These are phyloP conservation scores for Peromyscus polionotus DNA, from an alignment of 2,113 vertebrate genomes.

Conservation along the genomic window DNA sequence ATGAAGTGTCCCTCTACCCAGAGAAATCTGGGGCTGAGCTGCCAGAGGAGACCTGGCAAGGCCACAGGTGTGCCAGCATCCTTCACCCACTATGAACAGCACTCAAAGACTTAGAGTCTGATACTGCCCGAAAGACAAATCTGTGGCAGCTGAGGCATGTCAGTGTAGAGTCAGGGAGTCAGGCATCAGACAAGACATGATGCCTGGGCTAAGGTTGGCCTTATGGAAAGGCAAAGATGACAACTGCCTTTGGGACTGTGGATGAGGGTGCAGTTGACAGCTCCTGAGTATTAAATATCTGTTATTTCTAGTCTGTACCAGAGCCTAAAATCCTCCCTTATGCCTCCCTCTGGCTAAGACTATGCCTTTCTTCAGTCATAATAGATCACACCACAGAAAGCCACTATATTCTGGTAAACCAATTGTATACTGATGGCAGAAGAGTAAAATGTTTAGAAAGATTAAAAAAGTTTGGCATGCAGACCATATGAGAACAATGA, in stretches of 20 bases:
- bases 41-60: background rate
- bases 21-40: too few species aligned
- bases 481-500: background rate
- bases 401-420: background rate
- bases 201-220: background rate
- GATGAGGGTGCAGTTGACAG: background rate
- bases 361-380: background rate
- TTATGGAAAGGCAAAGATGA: background rate
- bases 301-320: background rate
- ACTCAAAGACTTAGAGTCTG: background rate
- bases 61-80: background rate
- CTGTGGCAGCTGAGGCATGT: background rate
- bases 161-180: background rate
- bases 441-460: background rate
- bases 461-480: background rate
- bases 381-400: background rate
- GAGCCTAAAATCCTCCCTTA: background rate
- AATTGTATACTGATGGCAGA: background rate
- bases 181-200: background rate
- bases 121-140: background rate
- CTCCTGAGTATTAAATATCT: background rate
- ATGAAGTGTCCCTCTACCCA: too few species aligned
- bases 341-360: background rate
- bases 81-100: background rate
- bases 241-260: background rate